Base-by-base conservation (phyloP, 1,140 invertebrate species). In the Temnothorax curvispinosus region DNA sequence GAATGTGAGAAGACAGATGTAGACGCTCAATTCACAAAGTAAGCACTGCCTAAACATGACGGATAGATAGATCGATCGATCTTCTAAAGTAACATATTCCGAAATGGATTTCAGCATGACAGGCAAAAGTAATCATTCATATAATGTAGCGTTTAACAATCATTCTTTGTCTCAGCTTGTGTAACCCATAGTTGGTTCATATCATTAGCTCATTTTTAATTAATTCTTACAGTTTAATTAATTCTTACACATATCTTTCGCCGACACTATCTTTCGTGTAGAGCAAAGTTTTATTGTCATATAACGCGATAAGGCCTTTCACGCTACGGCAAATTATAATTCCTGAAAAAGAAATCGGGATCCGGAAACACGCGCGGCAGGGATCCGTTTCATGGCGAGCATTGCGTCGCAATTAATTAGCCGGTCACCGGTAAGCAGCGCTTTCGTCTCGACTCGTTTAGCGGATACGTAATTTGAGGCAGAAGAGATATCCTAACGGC, bases 381-480 rank as follows among this genome's bases (percentile, higher is more conserved):
- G 18, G 11, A 21, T 41, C 27, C 35, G 38, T 77, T 50, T 58
- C n/a, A 52, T 5, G 52, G 52, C 18, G 52, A 54, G 15, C 15
- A n/a, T 54, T 54, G 18, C 18, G 52, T n/a, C 18, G 15, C 13
- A n/a, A 54, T 54, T 54, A 54, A 54, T 54, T 54, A n/a, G 52
- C 52, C 52, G 52, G 52, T 54, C 18, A 54, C 4, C 52, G 52
- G 52, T n/a, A 2, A 54, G 18, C 52, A 54, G 52, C 15, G 52
- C 52, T 54, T 82, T 60, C 54, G 54, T 86, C 54, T 86, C 67
- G 87, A 90, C 87, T 91, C 62, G 82, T 88, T 89, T 38, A 78
- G 69, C 69, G 72, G 64, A 81, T 89, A 85, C 87, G 91, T 90
- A 91, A 92, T 91, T 88, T 74, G 60, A 69, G 56, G 87, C 71